Percentiles rank a stretch among this genome's conserved stretches.
phyloP scores from a whole-genome alignment of 2,113 vertebrate species.

The Cephalopterus ornatus region DNA sequence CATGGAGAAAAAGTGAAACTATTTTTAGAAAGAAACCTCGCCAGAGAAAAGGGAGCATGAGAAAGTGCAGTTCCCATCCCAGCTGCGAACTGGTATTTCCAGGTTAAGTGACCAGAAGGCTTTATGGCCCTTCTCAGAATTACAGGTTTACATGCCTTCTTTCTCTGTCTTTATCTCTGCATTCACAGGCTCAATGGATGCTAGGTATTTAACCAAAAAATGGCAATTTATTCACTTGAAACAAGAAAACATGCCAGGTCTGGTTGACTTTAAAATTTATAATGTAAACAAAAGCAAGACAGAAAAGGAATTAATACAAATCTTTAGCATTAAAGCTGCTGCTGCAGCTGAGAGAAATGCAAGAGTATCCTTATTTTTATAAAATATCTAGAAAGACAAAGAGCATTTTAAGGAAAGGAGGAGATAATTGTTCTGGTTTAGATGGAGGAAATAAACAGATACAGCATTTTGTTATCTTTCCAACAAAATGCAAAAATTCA shows the following conservation, averaged over 20 bases:
- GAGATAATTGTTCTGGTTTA: background rate
- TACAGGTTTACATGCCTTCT: background rate
- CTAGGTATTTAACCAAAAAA: background rate
- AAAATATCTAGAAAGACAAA: background rate
- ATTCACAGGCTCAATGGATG: background rate
- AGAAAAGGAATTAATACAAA: background rate
- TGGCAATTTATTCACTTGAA: background rate
- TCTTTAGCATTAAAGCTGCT: background rate
- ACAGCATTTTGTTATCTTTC: slow-evolving; percentile 14
- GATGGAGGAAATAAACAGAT: background rate
- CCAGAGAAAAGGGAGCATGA: slow-evolving; percentile 14
- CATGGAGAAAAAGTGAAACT: background rate
- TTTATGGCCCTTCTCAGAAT: background rate
- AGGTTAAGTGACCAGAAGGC: background rate
- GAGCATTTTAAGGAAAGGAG: background rate
- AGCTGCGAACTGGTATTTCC: slow-evolving; percentile 22
- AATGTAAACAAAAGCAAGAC: background rate
- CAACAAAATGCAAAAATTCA: slow-evolving; percentile 34
- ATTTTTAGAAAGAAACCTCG: slow-evolving; percentile 20
- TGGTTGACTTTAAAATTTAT: background rate
- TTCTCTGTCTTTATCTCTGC: background rate
- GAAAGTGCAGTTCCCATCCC: slow-evolving; percentile 24
- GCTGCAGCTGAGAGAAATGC: background rate
- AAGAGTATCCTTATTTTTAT: background rate
- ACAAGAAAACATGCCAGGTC: background rate